These are phyloP conservation scores for Pontoporia blainvillei DNA, from an alignment of 2,113 vertebrate species.

Conservation along the genomic window DNA sequence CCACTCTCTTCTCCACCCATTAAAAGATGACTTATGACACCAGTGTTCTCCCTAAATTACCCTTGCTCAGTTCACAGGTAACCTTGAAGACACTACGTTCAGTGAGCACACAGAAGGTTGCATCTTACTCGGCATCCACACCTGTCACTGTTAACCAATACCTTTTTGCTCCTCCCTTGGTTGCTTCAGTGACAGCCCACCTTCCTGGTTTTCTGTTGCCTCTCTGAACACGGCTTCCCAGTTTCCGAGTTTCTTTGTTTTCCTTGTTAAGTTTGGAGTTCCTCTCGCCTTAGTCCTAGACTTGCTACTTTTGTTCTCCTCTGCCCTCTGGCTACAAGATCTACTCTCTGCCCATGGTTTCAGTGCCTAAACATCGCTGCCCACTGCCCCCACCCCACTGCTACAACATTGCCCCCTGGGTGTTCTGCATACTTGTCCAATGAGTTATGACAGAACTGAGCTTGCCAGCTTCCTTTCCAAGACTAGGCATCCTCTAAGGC, in stretches of 20 bases:
- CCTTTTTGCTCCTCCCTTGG: neutral
- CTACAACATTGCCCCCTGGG: neutral
- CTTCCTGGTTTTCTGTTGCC: neutral
- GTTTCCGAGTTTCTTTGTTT: neutral
- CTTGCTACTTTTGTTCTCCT: neutral
- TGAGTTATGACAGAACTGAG: neutral
- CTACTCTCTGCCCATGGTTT: neutral
- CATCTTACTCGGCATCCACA: too few species aligned
- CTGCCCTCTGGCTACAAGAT: neutral
- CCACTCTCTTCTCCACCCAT: neutral
- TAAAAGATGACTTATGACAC: neutral
- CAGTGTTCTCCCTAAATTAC: neutral
- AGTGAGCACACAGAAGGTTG: neutral
- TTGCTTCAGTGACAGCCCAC: neutral
- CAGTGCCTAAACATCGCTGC: neutral
- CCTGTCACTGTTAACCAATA: neutral
- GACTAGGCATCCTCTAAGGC: neutral
- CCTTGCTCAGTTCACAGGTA: neutral
- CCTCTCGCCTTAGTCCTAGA: neutral
- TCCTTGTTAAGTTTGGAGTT: neutral
- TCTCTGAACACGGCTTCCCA: neutral
- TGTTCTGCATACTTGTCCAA: neutral
- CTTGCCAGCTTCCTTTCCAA: neutral
- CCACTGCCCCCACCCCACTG: neutral
- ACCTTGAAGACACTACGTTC: neutral